Conservation (phyloP, 2,113 vertebrate species). For the Petroica traversi region DNA sequence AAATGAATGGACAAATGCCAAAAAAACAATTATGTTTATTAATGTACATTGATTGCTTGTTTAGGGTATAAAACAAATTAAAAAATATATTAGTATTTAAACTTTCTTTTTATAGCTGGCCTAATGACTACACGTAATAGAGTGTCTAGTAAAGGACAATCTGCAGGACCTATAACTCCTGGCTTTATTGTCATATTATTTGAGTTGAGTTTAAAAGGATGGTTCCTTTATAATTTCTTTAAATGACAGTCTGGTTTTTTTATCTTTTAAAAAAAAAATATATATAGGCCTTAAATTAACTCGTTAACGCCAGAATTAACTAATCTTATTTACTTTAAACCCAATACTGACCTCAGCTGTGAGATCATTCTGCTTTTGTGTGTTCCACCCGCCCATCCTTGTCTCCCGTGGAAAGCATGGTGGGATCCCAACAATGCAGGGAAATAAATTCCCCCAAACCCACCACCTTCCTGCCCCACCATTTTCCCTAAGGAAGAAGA, state of each 20-base stretch:
- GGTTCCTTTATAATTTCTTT: constrained; percentile 56
- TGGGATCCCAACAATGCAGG: fast-evolving
- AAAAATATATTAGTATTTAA: constrained; percentile 86
- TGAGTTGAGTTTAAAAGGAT: constrained; percentile 65
- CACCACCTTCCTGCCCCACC: neutral
- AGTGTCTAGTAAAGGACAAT: constrained; percentile 68
- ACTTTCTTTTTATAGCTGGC: constrained; percentile 69
- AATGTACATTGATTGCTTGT: constrained; percentile 89
- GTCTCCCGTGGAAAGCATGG: fast-evolving
- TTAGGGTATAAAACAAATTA: constrained; percentile 87
- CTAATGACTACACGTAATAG: constrained; percentile 70
- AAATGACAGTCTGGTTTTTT: constrained; percentile 23
- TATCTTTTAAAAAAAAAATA: too few species aligned
- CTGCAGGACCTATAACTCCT: constrained; percentile 61
- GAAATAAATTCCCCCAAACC: neutral
- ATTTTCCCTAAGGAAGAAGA: neutral
- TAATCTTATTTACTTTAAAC: neutral
- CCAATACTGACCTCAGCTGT: neutral
- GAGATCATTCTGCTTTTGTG: neutral
- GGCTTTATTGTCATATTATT: constrained; percentile 62
- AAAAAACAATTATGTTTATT: constrained; percentile 88
- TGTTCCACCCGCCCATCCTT: fast-evolving
- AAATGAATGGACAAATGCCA: constrained; percentile 84
- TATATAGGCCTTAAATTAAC: neutral
- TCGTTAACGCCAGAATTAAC: neutral